phyloP scores from a whole-genome alignment of 2,113 vertebrate genomes.

The Porphyrio hochstetteri region DNA sequence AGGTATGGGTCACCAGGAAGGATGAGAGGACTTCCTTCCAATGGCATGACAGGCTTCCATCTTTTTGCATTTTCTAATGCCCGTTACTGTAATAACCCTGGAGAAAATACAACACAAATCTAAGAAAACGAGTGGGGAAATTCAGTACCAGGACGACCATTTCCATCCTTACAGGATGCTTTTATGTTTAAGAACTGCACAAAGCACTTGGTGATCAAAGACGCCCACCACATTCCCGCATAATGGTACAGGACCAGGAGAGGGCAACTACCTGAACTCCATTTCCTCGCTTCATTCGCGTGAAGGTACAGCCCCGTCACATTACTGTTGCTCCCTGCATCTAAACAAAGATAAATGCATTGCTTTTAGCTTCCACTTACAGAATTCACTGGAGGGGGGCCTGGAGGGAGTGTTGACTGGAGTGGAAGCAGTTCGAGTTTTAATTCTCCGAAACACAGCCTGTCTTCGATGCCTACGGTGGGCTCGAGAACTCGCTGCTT shows the following conservation, averaged over 20 bases:
- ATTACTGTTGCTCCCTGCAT: not conserved
- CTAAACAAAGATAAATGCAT: not conserved
- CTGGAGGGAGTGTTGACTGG: slow-evolving; percentile 96
- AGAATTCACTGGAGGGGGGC: slow-evolving; percentile 96
- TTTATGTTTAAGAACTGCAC: not conserved
- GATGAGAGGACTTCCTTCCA: not conserved
- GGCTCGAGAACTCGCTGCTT: slow-evolving; percentile 94
- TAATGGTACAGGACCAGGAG: not conserved
- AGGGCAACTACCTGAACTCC: not conserved
- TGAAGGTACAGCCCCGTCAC: not conserved
- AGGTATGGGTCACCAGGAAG: not conserved
- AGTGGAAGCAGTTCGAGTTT: slow-evolving; percentile 95
- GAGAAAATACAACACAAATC: not conserved
- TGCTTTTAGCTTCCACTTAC: slow-evolving; percentile 77
- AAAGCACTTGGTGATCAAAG: slow-evolving; percentile 18
- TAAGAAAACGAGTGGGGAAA: not conserved
- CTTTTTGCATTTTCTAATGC: not conserved
- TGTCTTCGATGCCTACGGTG: slow-evolving; percentile 96
- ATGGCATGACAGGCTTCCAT: not conserved
- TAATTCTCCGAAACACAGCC: slow-evolving; percentile 97
- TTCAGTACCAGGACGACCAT: not conserved
- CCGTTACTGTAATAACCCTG: not conserved
- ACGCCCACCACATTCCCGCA: not conserved
- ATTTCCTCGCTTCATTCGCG: not conserved
- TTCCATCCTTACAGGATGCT: not conserved